Evolutionary conservation across 2,888 invertebrate species (phyloP).

Genomic region (Drosophila melanosoma): DNA sequence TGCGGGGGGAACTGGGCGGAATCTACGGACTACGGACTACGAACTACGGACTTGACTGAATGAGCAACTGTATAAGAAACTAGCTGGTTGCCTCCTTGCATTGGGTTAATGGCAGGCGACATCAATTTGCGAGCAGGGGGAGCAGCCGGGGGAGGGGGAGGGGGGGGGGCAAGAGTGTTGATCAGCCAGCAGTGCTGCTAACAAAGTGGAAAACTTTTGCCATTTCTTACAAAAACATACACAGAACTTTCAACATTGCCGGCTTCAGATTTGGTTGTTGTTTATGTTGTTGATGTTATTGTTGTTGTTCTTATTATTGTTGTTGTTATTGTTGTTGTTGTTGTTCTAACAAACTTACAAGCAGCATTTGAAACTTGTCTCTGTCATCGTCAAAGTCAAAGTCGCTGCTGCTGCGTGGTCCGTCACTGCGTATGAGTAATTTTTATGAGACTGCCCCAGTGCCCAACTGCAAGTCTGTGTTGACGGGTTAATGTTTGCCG

Average conservation of each 20-base stretch:
- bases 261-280: constrained; percentile 34
- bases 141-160: not conserved
- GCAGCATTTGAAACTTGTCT: constrained; percentile 77
- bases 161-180: constrained; percentile 10
- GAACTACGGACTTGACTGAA: constrained; percentile 56
- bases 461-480: constrained; percentile 21
- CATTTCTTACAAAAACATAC: constrained; percentile 61
- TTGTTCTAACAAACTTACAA: constrained; percentile 73
- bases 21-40: constrained; percentile 9
- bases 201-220: constrained; percentile 74
- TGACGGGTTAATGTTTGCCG: constrained; percentile 1
- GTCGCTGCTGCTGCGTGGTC: constrained; percentile 32
- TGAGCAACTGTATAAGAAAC: constrained; percentile 53
- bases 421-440: constrained; percentile 77
- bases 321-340: constrained; percentile 26
- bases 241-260: constrained; percentile 64
- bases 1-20: constrained; percentile 27
- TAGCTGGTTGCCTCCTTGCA: constrained; percentile 37
- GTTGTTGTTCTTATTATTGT: constrained; percentile 30
- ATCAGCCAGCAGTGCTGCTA: constrained; percentile 39
- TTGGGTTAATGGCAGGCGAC: constrained; percentile 56
- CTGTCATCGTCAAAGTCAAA: constrained; percentile 43
- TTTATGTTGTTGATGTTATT: constrained; percentile 20
- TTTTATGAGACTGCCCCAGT: constrained; percentile 50
- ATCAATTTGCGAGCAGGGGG: constrained; percentile 14